phyloP scores from a whole-genome alignment of 1,140 invertebrate species.

The Lasaia peninsularis region DNA sequence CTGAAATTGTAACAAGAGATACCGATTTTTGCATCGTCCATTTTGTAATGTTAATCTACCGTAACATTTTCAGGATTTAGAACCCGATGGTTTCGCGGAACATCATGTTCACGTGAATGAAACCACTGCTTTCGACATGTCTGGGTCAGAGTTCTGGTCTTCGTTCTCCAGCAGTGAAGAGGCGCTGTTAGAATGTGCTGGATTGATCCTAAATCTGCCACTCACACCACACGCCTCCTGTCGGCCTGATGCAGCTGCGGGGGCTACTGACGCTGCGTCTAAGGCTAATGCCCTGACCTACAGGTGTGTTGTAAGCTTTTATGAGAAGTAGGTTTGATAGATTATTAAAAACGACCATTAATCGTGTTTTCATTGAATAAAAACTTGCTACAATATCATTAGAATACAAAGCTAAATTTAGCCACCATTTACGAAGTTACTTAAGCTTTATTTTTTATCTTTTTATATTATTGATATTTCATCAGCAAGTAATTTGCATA shows the following conservation, averaged over 20 bases:
- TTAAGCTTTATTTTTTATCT: too few species aligned
- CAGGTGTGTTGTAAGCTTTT: conserved; percentile 60
- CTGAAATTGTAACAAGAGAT: too few species aligned
- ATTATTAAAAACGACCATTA: too few species aligned
- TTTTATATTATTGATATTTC: too few species aligned
- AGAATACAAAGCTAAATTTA: too few species aligned
- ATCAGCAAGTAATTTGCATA: too few species aligned
- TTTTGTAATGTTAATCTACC: too few species aligned
- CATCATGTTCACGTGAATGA: conserved; percentile 80
- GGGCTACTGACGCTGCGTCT: conserved; percentile 71
- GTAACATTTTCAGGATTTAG: conserved; percentile 69
- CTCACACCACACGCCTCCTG: conserved; percentile 81
- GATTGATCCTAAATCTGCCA: conserved; percentile 84
- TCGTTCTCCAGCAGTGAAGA: conserved; percentile 87
- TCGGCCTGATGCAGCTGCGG: conserved; percentile 47
- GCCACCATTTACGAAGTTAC: too few species aligned
- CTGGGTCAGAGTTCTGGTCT: conserved; percentile 87
- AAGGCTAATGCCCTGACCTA: conserved; percentile 81
- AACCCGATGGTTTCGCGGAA: conserved; percentile 81
- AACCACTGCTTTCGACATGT: conserved; percentile 81
- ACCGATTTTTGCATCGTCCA: too few species aligned
- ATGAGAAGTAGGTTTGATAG: too few species aligned
- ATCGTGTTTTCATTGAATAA: too few species aligned
- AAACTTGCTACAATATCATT: too few species aligned
- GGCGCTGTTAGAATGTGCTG: conserved; percentile 84